Percentiles rank a stretch among this genome's conserved stretches.
phyloP scores from a whole-genome alignment of 1,140 invertebrate species.

The honey bee (Apis mellifera) region Amel_HAv3.1 CM009939.2:5858001-5858500 shows the following conservation, averaged over 20 bases:
- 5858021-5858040: slow-evolving; percentile 12
- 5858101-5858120: not conserved
- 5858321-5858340: not conserved
- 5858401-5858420: slow-evolving; percentile 22
- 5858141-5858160: not conserved
- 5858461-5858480: not conserved
- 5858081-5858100: not conserved
- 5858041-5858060: not conserved
- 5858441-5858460: not conserved
- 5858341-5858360: not conserved
- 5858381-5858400: slow-evolving; percentile 19
- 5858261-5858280: not conserved
- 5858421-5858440: not conserved
- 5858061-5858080: not conserved
- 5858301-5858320: not conserved
- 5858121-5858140: not conserved
- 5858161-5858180: no score
- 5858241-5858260: not conserved
- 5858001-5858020: slow-evolving; percentile 10
- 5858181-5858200: no score
- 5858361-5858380: slow-evolving; percentile 35
- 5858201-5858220: not conserved
- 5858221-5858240: not conserved
- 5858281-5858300: not conserved
- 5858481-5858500: no score